Conservation (phyloP, 2,797 vertebrate genomes). For the Manis javanica region DNA sequence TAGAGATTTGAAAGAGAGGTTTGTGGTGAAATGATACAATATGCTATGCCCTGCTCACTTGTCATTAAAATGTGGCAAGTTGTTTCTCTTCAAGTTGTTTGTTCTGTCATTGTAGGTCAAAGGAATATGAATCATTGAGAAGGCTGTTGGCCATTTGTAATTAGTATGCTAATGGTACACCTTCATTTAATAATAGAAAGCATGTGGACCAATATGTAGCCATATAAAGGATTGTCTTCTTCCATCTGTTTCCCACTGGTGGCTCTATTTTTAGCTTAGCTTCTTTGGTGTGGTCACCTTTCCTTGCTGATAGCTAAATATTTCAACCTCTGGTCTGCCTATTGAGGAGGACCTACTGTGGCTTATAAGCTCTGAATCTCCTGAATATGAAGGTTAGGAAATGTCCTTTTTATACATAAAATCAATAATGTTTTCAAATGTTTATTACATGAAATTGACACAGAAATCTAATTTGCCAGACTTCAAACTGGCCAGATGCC, state of each 20-base stretch:
- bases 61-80: neutral
- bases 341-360: neutral
- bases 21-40: neutral
- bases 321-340: neutral
- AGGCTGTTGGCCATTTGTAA: neutral
- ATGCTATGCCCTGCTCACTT: neutral
- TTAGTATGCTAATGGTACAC: neutral
- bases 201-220: neutral
- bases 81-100: conserved; percentile 16
- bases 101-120: neutral
- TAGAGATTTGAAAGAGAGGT: neutral
- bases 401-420: neutral
- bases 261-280: neutral
- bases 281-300: neutral
- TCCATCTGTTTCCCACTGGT: neutral
- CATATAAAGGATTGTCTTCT: neutral
- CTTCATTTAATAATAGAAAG: neutral
- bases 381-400: neutral
- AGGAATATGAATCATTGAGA: neutral
- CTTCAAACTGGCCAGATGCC: neutral
- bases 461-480: neutral
- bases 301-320: neutral
- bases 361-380: neutral
- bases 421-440: neutral
- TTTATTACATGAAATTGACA: neutral